Base-by-base conservation (phyloP, 2,797 vertebrate genomes). In the Galagoides demidoff region DNA sequence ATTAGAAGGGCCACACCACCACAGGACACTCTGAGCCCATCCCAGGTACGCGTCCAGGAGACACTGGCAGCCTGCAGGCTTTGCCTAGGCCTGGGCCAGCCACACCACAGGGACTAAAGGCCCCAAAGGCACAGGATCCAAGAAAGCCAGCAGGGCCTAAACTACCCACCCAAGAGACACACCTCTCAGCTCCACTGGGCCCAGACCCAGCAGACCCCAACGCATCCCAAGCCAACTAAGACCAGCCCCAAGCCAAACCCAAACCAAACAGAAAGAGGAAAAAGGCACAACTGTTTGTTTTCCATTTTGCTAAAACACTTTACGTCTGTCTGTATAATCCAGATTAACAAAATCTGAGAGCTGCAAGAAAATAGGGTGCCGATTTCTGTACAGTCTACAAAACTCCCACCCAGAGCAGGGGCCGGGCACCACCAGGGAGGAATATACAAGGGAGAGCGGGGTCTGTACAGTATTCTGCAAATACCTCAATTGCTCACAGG, bases 371-470 rank as follows among this genome's bases (percentile, higher is more conserved):
- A 99, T 99, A 98, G 97, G 98, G 97, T 97, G 98, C 98, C 98
- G 0, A 98, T 99, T 99, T 99, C 98, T 99, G 98, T 99, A 99
- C 98, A 99, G 98, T 99, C 98, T 99, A 99, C 98, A 99, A 98
- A 98, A 97, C 97, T 92, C 98, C 95, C 81, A 73, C 87, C 97
- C 98, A 95, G 43, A 91, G 97, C 85, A 93, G 97, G 98, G 97
- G 97, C 98, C 76, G 97, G 96, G 97, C 95, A 95, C 97, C 98
- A 93, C 96, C 98, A 95, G 97, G 98, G 97, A 98, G 97, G 98
- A 98, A 98, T 98, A 98, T 98, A 98, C 98, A 98, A 97, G 97
- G 98, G 78, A 79, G 27, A 85, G 78, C 3, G 49, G 97, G 96
- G 92, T 89, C 97, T 97, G 89, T 95, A 94, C 97, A 97, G 89